Percentiles rank a stretch among this genome's conserved stretches.
Conservation (phyloP, 1,140 invertebrate genomes). For the Babylonia areolata region DNA sequence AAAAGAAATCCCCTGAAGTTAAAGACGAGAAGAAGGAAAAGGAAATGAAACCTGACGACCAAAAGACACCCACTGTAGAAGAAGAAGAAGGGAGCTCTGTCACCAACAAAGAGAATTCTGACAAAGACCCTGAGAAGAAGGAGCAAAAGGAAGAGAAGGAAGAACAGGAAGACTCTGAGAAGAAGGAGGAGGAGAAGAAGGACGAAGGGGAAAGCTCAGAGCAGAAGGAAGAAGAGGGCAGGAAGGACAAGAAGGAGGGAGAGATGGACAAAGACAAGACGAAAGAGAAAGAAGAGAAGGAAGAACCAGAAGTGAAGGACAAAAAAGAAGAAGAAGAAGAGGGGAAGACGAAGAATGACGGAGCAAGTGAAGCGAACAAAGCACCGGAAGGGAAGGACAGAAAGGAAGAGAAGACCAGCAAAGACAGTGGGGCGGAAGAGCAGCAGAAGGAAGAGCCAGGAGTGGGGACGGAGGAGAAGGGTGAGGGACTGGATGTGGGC, state of each 20-base stretch:
- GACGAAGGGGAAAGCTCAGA: too few relatives aligned
- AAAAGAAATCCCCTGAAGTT: background rate
- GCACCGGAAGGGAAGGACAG: background rate
- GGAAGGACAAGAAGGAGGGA: too few relatives aligned
- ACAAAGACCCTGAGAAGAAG: background rate
- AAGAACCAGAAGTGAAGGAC: too few relatives aligned
- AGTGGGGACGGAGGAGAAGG: conserved; percentile 19
- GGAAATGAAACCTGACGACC: background rate
- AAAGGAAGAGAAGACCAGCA: background rate
- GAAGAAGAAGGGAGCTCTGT: too few relatives aligned
- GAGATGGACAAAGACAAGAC: too few relatives aligned
- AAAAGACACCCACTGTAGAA: background rate
- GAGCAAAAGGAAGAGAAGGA: background rate
- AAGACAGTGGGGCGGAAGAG: background rate
- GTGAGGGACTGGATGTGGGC: conserved; percentile 18
- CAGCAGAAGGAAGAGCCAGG: background rate
- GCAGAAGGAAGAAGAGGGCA: too few relatives aligned
- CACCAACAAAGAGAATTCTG: too few relatives aligned
- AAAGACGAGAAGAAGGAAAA: background rate
- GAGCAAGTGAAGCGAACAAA: too few relatives aligned
- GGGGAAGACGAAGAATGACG: too few relatives aligned
- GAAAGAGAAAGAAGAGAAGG: too few relatives aligned
- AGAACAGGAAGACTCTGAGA: background rate
- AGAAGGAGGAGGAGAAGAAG: too few relatives aligned
- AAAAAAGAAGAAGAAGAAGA: background rate